phyloP scores from a whole-genome alignment of 2,888 invertebrate species.

The Volucella bombylans region DNA sequence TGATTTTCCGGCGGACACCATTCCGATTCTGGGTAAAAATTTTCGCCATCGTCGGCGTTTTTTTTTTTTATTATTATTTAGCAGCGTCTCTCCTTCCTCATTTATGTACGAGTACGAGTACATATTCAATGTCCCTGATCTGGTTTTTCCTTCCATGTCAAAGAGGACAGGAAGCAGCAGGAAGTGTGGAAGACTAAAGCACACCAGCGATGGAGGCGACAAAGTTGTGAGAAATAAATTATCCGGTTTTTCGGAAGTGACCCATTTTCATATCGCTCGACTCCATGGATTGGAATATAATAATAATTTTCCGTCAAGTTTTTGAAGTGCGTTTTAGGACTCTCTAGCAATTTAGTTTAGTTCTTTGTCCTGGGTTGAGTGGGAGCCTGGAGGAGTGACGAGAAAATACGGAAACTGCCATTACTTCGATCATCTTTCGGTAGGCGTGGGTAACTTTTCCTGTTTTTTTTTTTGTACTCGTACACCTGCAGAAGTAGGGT shows the following conservation, averaged over 20 bases:
- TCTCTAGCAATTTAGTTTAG: constrained; percentile 41
- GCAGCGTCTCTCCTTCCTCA: constrained; percentile 2
- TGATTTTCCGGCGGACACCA: constrained; percentile 60
- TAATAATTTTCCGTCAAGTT: constrained; percentile 63
- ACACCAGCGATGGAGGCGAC: not conserved
- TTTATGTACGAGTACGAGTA: no score
- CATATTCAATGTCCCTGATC: no score
- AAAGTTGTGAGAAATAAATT: constrained; percentile 62
- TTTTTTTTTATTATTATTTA: not conserved
- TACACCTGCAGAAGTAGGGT: constrained; percentile 29
- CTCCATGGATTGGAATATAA: constrained; percentile 66
- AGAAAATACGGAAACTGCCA: constrained; percentile 59
- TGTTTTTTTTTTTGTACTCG: not conserved
- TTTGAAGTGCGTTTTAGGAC: constrained; percentile 51
- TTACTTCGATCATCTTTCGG: constrained; percentile 60
- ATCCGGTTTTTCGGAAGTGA: constrained; percentile 62
- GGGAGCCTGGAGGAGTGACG: constrained; percentile 29
- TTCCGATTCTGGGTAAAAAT: constrained; percentile 1
- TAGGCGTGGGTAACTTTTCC: not conserved
- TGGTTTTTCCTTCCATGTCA: not conserved
- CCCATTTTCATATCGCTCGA: constrained; percentile 54
- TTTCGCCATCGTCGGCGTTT: constrained; percentile 10
- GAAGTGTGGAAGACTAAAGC: not conserved
- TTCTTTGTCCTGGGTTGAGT: constrained; percentile 15
- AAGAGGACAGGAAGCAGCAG: not conserved